Percentiles rank a stretch among this genome's conserved stretches.
Evolutionary conservation across 2,113 vertebrate genomes (phyloP).

Genomic region (Ceyx cyanopectus): DNA sequence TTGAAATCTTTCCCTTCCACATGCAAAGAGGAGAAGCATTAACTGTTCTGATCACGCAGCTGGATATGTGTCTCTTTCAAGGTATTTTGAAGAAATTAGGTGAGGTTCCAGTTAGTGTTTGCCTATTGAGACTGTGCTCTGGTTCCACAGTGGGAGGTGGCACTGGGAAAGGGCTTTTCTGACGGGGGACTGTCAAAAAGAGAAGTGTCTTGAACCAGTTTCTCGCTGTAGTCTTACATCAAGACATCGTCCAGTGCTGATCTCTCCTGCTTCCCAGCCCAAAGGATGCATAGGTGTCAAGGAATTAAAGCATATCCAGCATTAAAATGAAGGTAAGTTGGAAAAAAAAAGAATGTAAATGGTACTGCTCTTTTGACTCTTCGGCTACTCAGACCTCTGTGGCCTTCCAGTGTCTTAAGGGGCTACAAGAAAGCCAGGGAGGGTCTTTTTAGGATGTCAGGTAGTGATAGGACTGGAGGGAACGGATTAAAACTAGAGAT

Average conservation of each 20-base stretch:
- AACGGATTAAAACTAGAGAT: too few relatives aligned
- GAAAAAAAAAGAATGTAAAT: not conserved
- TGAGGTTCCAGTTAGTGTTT: not conserved
- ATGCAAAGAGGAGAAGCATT: not conserved
- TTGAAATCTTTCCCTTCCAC: not conserved
- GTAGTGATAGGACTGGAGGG: too few relatives aligned
- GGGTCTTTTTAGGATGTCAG: too few relatives aligned
- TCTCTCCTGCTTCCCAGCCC: not conserved
- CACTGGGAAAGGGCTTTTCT: not conserved
- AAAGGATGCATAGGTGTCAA: not conserved
- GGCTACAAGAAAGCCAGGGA: too few relatives aligned
- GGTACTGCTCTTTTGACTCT: not conserved
- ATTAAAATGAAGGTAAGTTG: constrained; percentile 1
- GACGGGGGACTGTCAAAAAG: not conserved
- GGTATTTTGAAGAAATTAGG: not conserved
- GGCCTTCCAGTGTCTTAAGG: too few relatives aligned
- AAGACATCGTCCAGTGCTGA: not conserved
- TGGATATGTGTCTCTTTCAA: not conserved
- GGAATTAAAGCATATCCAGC: not conserved
- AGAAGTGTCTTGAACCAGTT: not conserved
- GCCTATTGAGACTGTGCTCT: not conserved
- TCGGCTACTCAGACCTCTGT: not conserved
- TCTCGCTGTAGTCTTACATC: not conserved
- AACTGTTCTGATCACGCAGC: not conserved
- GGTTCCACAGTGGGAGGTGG: not conserved